A percentile compares a stretch with the other conserved stretches of the same genome.
Evolutionary conservation across 64 coral and sea anemone species (phyloP).

Genomic region (Actinia equina): DNA sequence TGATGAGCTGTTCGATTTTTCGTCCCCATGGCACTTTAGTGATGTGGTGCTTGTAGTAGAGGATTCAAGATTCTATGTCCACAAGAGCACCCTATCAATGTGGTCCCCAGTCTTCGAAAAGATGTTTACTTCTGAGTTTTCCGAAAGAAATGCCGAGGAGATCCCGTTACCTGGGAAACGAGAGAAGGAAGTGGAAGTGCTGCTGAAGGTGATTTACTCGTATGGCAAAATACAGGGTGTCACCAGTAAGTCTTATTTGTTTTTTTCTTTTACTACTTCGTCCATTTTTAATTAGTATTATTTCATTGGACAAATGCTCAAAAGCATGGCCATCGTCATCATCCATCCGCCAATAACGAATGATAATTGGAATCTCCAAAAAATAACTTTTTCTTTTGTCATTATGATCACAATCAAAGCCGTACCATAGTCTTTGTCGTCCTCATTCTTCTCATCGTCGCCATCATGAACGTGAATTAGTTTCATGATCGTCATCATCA

Average conservation of each 20-base stretch:
- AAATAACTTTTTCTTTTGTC: too few species aligned
- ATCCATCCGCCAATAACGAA: too few species aligned
- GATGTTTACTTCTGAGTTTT: constrained; percentile 62
- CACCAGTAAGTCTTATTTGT: neutral
- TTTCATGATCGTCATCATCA: too few species aligned
- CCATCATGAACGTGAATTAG: too few species aligned
- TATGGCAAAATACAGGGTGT: constrained; percentile 6
- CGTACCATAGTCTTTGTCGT: too few species aligned
- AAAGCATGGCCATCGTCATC: too few species aligned
- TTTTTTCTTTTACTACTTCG: neutral
- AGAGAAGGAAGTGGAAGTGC: constrained; percentile 24
- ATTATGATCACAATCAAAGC: too few species aligned
- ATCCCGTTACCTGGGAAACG: constrained; percentile 52
- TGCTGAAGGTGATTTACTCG: constrained; percentile 39
- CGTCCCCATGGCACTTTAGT: constrained; percentile 60
- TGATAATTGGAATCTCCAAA: too few species aligned
- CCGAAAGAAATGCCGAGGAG: constrained; percentile 46
- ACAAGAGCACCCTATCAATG: constrained; percentile 59
- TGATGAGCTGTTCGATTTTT: constrained; percentile 30
- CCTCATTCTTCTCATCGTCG: too few species aligned
- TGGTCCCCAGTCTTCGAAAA: constrained; percentile 67
- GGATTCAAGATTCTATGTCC: constrained; percentile 48
- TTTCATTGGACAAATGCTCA: too few species aligned
- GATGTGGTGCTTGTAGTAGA: constrained; percentile 52
- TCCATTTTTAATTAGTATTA: neutral